Evolutionary conservation across 1,140 invertebrate species (phyloP), one percentile per base, ranked within the genome.

Genomic region (Drosophila grimshawi): DNA sequence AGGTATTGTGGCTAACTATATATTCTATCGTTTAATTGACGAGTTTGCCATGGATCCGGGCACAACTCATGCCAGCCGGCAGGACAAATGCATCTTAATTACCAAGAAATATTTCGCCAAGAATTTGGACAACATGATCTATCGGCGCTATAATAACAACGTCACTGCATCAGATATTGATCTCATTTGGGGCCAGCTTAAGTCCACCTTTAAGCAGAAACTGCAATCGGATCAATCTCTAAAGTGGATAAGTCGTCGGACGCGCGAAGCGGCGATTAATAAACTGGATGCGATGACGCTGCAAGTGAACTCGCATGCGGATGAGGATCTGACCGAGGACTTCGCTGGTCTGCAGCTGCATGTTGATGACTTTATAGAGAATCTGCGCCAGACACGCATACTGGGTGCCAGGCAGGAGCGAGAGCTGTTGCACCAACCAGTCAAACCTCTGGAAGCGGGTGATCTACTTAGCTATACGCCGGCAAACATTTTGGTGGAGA

Each of bases 51-150:
- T 73, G 7, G 6, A 65, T n/a, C 46, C 67, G 0, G 32, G 56
- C 3, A 73, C 49, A 19, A 60, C 48, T 5, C n/a, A 19, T 43
- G 35, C 52, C 0, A 60, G 52, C 2, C 70, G 72, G 2, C 32
- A 64, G 11, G 1, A 52, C 3, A 39, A 33, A 2, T 91, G 90
- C 55, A 60, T 86, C 3, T 57, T 53, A 0, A 37, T 55, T 6
- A 85, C 86, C 2, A 86, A 78, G 5, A 66, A 89, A 30, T 33
- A 53, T 30, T 91, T 91, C 2, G 62, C 89, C 6, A 90, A 90
- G 53, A 79, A 80, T 52, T 45, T 91, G 29, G 90, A 91, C 45
- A 86, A 91, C 27, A 90, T 91, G 90, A 65, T 92, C 43, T 92
- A 80, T 48, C 63, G 83, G 1, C 69, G 66, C 6, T 74, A 80